phyloP scores from a whole-genome alignment of 1,140 invertebrate genomes.

The Sesamia nonagrioides region DNA sequence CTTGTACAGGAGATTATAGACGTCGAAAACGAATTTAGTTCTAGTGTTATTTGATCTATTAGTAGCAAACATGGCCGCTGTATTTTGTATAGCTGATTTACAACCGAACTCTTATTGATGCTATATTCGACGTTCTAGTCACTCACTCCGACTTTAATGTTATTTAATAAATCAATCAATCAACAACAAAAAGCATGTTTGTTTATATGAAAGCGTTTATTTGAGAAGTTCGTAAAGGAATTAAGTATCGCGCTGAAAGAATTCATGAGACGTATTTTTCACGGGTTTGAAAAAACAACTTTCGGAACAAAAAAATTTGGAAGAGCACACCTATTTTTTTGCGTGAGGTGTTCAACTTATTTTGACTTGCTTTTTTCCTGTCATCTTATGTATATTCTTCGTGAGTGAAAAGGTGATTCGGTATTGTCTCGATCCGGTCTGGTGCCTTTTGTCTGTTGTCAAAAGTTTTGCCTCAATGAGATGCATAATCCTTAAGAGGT shows the following conservation, averaged over 20 bases:
- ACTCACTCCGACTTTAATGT: background rate
- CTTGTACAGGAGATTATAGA: background rate
- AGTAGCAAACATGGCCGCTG: background rate
- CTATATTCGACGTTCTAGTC: background rate
- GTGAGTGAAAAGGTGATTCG: constrained; percentile 8
- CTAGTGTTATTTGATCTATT: constrained; percentile 16
- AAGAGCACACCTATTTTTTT: background rate
- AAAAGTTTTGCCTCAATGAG: constrained; percentile 7
- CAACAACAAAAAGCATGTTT: background rate
- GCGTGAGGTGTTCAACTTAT: background rate
- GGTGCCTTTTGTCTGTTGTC: background rate
- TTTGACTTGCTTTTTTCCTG: constrained; percentile 12
- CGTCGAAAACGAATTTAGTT: background rate
- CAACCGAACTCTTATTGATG: constrained; percentile 8
- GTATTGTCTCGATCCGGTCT: background rate
- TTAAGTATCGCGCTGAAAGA: constrained; percentile 1
- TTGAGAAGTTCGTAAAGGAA: background rate
- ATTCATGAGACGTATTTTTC: constrained; percentile 5
- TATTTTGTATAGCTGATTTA: background rate
- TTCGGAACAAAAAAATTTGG: constrained; percentile 23
- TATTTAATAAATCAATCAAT: constrained; percentile 2
- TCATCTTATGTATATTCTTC: constrained; percentile 14
- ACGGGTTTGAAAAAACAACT: background rate
- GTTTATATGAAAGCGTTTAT: constrained; percentile 1
- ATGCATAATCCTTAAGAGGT: background rate